These are phyloP conservation scores for Halictus quadricinctus DNA, from an alignment of 2,888 invertebrate genomes.

Conservation along the genomic window DNA sequence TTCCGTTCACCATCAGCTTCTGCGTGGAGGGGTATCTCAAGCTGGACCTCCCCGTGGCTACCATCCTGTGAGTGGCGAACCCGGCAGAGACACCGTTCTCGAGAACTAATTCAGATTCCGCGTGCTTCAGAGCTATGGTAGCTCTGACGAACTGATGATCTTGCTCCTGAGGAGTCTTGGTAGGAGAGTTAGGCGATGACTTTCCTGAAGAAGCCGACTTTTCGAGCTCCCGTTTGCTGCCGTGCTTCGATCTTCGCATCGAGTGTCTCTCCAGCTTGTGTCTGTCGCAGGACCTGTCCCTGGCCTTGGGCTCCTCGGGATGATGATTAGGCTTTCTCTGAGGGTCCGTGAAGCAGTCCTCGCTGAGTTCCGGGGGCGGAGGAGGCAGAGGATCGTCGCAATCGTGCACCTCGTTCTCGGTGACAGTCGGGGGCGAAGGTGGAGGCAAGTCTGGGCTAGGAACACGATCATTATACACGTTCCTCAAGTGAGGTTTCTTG, in stretches of 20 bases:
- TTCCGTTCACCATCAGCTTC: conserved; percentile 83
- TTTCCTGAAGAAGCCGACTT: conserved; percentile 65
- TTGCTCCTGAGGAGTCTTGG: conserved; percentile 65
- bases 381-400: conserved; percentile 87
- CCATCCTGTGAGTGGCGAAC: conserved; percentile 73
- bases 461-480: conserved; percentile 83
- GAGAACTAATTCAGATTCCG: conserved; percentile 66
- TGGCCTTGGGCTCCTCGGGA: conserved; percentile 61
- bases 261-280: conserved; percentile 77
- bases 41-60: conserved; percentile 82
- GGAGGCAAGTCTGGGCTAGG: conserved; percentile 86
- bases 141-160: conserved; percentile 66
- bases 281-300: conserved; percentile 69
- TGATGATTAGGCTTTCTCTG: conserved; percentile 69
- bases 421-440: conserved; percentile 86
- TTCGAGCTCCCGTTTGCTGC: conserved; percentile 68
- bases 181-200: conserved; percentile 68
- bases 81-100: conserved; percentile 75
- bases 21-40: conserved; percentile 83
- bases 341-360: conserved; percentile 68
- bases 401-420: conserved; percentile 85
- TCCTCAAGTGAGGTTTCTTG: conserved; percentile 88
- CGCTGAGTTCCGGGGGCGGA: conserved; percentile 84
- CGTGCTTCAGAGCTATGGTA: conserved; percentile 62
- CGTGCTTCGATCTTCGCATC: conserved; percentile 74